Base-by-base conservation (phyloP, 2,113 vertebrate genomes). In the Cnemophilus loriae region DNA sequence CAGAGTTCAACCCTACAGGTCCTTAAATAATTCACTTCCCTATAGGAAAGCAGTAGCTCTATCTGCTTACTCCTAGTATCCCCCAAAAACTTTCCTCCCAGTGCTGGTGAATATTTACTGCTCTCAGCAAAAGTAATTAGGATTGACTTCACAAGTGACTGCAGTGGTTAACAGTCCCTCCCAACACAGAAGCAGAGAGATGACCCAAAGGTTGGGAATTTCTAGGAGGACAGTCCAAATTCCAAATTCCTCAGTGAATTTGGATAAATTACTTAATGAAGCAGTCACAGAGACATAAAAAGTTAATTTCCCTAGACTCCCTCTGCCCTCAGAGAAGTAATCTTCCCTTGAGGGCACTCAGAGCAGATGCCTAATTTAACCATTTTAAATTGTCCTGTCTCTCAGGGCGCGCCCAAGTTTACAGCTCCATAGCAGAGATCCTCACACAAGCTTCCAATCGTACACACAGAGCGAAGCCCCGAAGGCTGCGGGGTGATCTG, bases 241-340 rank as follows among this genome's bases (percentile, higher is more conserved):
- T 42, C 47, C 69, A 17, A 68, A 79, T 83, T 93, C 77, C 53
- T 82, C 77, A 35, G 55, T 28, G 65, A 93, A 85, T 95, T 88
- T 71, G 56, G 52, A 35, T 56, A 93, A 96, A 88, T 87, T 68
- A 90, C 60, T 95, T 93, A 95, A 95, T 82, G 44, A 94, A 84
- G 81, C 57, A 35, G 60, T 91, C 86, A 91, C 52, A 87, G 82
- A 91, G 60, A 56, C 20, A 5, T 81, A 91, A 87, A 92, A 95
- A 70, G 69, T 76, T 95, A 64, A 92, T 92, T 88, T 89, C 76
- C 76, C 80, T 33, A 41, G 60, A 63, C 19, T 89, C 32, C 27
- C 64, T 87, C 68, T 95, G 73, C 83, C 93, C 65, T 95, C 44
- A 52, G 86, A 96, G 91, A 89, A 52, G 47, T 68, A 95, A 93